phyloP scores from a whole-genome alignment of 1,140 invertebrate species.

The Leptinotarsa undecemlineata region DNA sequence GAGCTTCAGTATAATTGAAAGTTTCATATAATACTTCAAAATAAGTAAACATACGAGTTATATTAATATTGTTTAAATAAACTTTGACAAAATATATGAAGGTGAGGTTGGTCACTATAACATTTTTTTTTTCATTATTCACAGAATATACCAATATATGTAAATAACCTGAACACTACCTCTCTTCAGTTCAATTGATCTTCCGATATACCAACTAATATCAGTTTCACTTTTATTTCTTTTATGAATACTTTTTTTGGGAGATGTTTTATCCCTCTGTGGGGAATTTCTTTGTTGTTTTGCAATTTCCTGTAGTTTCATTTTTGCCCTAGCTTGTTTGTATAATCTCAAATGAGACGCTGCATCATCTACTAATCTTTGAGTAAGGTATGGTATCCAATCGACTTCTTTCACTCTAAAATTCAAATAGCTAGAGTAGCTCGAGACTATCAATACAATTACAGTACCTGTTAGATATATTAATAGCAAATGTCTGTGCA shows the following conservation, averaged over 20 bases:
- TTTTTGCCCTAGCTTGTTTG: slow-evolving; percentile 69
- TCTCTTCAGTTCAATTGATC: slow-evolving; percentile 42
- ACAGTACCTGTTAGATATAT: slow-evolving; percentile 60
- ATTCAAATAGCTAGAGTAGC: slow-evolving; percentile 17
- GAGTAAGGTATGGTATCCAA: slow-evolving; percentile 87
- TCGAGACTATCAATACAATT: not conserved
- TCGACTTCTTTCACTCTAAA: slow-evolving; percentile 83
- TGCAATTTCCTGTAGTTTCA: slow-evolving; percentile 60
- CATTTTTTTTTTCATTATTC: too few relatives aligned
- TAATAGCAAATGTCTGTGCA: slow-evolving; percentile 62
- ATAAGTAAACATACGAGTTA: too few relatives aligned
- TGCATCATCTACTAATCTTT: slow-evolving; percentile 85
- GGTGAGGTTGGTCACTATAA: too few relatives aligned
- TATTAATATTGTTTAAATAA: too few relatives aligned
- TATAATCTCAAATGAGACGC: slow-evolving; percentile 86
- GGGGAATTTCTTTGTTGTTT: slow-evolving; percentile 57
- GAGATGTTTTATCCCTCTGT: slow-evolving; percentile 59
- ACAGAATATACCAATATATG: too few relatives aligned
- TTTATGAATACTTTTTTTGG: slow-evolving; percentile 58
- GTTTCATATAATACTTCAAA: too few relatives aligned
- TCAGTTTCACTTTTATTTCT: slow-evolving; percentile 75
- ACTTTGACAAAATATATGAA: too few relatives aligned
- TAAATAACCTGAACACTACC: slow-evolving; percentile 28
- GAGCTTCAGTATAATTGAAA: too few relatives aligned
- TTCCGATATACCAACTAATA: slow-evolving; percentile 64